These are phyloP conservation scores for Buteo buteo DNA, from an alignment of 2,113 vertebrate species.

Conservation along the genomic window DNA sequence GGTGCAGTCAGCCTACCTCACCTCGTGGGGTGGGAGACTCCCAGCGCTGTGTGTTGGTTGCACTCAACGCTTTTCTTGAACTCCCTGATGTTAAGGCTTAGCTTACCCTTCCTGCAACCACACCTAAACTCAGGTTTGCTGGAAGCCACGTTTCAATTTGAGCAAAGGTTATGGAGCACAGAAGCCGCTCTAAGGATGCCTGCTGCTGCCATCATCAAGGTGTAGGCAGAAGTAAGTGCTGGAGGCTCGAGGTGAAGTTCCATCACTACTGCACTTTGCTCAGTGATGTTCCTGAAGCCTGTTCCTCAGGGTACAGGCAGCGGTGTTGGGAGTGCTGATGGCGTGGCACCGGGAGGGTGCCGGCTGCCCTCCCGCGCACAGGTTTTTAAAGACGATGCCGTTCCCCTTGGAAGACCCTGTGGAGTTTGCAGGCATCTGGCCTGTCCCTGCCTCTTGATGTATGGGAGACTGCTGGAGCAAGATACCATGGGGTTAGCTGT, in stretches of 20 bases:
- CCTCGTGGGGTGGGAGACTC: not conserved
- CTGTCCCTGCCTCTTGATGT: not conserved
- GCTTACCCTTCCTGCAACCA: fast-evolving
- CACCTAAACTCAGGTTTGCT: not conserved
- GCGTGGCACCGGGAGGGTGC: not conserved
- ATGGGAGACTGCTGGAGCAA: not conserved
- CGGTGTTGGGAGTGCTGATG: not conserved
- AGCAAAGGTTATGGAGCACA: not conserved
- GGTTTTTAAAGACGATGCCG: not conserved
- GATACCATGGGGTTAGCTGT: not conserved
- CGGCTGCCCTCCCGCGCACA: fast-evolving
- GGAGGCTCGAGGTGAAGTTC: not conserved
- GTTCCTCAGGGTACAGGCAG: not conserved
- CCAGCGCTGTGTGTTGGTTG: not conserved
- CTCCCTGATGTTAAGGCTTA: not conserved
- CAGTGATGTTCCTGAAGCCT: not conserved
- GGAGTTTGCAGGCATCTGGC: not conserved
- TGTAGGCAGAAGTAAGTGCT: not conserved
- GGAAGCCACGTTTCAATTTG: not conserved
- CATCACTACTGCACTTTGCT: no score
- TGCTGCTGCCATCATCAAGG: not conserved
- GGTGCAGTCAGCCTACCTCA: not conserved
- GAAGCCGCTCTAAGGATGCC: not conserved
- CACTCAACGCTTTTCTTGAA: not conserved
- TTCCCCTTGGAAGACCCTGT: not conserved